Percentiles rank a stretch among this genome's conserved stretches.
Evolutionary conservation across 35 echinoderm and acorn worm species (phyloP).

Genomic region (Chiridota heheva): DNA sequence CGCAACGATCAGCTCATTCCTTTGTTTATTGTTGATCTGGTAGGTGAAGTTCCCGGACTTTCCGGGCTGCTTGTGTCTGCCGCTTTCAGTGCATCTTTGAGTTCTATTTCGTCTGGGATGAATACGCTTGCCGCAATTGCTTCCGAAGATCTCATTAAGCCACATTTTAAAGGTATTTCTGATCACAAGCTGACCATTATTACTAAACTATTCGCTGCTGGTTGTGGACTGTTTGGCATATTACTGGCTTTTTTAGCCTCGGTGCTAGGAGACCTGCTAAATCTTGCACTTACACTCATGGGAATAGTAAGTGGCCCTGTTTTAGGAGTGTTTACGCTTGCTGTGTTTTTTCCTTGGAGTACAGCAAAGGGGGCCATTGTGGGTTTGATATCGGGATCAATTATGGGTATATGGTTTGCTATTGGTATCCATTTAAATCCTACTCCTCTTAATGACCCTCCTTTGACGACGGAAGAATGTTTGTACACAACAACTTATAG

Average conservation of each 20-base stretch:
- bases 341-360: constrained; percentile 61
- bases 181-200: constrained; percentile 31
- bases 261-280: constrained; percentile 37
- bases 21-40: constrained; percentile 28
- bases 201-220: constrained; percentile 33
- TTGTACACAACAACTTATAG: not conserved
- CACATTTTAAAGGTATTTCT: constrained; percentile 26
- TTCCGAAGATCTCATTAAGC: constrained; percentile 44
- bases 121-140: constrained; percentile 43
- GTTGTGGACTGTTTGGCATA: constrained; percentile 41
- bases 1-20: constrained; percentile 28
- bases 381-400: constrained; percentile 13
- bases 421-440: constrained; percentile 11
- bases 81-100: constrained; percentile 47
- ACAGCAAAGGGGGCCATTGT: constrained; percentile 21
- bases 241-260: constrained; percentile 50
- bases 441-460: not conserved
- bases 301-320: constrained; percentile 59
- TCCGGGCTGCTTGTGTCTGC: constrained; percentile 26
- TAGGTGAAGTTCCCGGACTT: constrained; percentile 28
- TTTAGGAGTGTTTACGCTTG: constrained; percentile 49
- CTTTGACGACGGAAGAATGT: constrained; percentile 15
- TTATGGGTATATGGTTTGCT: constrained; percentile 30
- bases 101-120: constrained; percentile 41
- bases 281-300: constrained; percentile 32